These are phyloP conservation scores for Tragelaphus oryx DNA, from an alignment of 2,797 vertebrate species.

Conservation along the genomic window DNA sequence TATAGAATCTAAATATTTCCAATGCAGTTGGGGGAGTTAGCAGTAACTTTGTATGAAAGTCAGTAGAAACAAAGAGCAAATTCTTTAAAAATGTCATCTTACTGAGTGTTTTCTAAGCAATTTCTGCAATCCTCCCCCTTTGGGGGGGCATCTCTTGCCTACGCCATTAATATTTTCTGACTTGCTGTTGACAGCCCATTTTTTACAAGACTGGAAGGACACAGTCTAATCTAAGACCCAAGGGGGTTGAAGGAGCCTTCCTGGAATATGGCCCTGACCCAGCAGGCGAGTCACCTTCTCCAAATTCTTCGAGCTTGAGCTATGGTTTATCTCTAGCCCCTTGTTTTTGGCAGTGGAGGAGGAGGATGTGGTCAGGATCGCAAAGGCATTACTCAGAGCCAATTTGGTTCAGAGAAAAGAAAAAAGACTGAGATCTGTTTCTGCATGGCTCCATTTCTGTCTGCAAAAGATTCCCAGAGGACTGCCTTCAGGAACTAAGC, in stretches of 20 bases:
- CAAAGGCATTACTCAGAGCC: slow-evolving; percentile 66
- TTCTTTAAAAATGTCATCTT: slow-evolving; percentile 27
- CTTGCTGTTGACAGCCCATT: slow-evolving; percentile 56
- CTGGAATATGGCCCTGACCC: slow-evolving; percentile 34
- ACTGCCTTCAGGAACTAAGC: neutral
- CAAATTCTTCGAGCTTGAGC: slow-evolving; percentile 37
- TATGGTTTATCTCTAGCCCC: slow-evolving; percentile 64
- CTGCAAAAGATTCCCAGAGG: slow-evolving; percentile 33
- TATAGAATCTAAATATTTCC: slow-evolving; percentile 22
- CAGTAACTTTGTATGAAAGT: slow-evolving; percentile 22
- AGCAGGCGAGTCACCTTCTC: slow-evolving; percentile 56
- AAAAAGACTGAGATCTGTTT: slow-evolving; percentile 32
- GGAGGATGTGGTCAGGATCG: slow-evolving; percentile 72
- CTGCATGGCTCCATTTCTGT: slow-evolving; percentile 30
- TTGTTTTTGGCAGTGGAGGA: slow-evolving; percentile 58
- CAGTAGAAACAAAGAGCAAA: slow-evolving; percentile 11
- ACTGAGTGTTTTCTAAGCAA: slow-evolving; percentile 34
- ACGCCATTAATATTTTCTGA: slow-evolving; percentile 66
- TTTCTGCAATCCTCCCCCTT: slow-evolving; percentile 35
- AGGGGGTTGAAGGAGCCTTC: slow-evolving; percentile 42
- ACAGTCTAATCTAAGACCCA: slow-evolving; percentile 26
- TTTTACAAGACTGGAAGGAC: slow-evolving; percentile 53
- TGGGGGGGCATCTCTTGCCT: slow-evolving; percentile 48
- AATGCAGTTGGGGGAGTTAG: neutral
- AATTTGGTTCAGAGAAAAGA: slow-evolving; percentile 59